Percentiles rank a stretch among this genome's conserved stretches.
Conservation (phyloP, 2,888 invertebrate species). For the Entomobrya proxima region DNA sequence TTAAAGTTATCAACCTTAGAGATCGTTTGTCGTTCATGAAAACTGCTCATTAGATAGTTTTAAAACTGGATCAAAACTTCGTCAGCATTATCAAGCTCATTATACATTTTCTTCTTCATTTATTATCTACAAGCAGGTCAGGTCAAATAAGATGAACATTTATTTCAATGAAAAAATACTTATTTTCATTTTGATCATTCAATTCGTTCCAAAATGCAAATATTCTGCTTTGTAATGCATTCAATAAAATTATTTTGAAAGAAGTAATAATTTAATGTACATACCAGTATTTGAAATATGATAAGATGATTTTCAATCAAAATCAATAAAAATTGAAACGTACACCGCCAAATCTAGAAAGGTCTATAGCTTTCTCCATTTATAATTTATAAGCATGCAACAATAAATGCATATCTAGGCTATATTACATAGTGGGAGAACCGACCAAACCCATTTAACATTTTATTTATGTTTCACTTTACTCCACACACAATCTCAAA, state of each 20-base stretch:
- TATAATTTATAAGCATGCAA: background rate
- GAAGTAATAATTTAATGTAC: background rate
- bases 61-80: constrained; percentile 16
- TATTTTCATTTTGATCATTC: background rate
- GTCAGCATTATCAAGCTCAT: background rate
- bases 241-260: too few relatives aligned
- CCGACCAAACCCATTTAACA: constrained; percentile 10
- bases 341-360: background rate
- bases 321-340: constrained; percentile 25
- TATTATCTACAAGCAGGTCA: constrained; percentile 12
- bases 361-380: background rate
- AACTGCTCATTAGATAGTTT: constrained; percentile 4
- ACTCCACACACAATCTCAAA: background rate
- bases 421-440: background rate
- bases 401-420: background rate
- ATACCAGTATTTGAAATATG: background rate
- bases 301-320: constrained; percentile 6
- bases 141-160: background rate
- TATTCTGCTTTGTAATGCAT: background rate
- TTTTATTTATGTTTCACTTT: background rate
- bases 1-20: background rate
- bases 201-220: background rate
- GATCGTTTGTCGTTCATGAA: too few relatives aligned
- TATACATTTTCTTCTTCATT: background rate
- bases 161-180: background rate